Conservation (phyloP, 2,113 vertebrate genomes). For the pig (Sus scrofa) region DNA sequence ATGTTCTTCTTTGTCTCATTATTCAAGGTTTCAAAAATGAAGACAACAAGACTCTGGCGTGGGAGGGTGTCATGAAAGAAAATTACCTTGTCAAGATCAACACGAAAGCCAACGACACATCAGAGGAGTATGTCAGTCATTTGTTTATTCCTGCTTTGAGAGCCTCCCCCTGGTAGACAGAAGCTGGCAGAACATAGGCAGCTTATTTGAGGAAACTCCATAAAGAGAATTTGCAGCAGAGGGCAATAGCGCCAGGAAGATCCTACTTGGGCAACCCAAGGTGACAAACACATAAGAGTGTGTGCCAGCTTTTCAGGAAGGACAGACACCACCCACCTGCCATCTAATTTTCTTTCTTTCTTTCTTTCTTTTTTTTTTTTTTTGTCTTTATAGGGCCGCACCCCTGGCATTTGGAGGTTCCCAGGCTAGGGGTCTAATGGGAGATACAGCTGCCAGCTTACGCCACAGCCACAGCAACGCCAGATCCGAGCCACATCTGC, state of each 20-base stretch:
- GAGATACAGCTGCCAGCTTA: no score
- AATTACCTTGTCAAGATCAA: slow-evolving; percentile 91
- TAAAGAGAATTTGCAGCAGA: neutral
- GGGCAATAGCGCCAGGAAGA: neutral
- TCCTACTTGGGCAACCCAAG: neutral
- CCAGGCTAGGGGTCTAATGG: no score
- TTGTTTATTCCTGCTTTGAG: neutral
- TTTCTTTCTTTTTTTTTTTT: no score
- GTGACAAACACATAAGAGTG: accelerated
- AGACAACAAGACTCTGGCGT: slow-evolving; percentile 89
- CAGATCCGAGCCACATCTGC: no score
- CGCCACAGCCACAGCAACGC: no score
- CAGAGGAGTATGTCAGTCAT: slow-evolving; percentile 86
- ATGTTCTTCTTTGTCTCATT: slow-evolving; percentile 31
- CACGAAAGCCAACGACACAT: slow-evolving; percentile 85
- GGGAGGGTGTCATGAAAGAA: slow-evolving; percentile 92
- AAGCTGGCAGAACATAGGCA: neutral
- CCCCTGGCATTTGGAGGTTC: no score
- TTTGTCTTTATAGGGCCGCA: no score
- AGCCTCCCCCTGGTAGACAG: accelerated
- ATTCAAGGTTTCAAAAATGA: slow-evolving; percentile 88
- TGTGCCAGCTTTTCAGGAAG: neutral
- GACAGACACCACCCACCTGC: neutral
- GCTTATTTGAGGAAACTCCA: neutral
- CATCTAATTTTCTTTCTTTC: no score